phyloP scores from a whole-genome alignment of 2,797 vertebrate species.

The Coracias cyanogaster region DNA sequence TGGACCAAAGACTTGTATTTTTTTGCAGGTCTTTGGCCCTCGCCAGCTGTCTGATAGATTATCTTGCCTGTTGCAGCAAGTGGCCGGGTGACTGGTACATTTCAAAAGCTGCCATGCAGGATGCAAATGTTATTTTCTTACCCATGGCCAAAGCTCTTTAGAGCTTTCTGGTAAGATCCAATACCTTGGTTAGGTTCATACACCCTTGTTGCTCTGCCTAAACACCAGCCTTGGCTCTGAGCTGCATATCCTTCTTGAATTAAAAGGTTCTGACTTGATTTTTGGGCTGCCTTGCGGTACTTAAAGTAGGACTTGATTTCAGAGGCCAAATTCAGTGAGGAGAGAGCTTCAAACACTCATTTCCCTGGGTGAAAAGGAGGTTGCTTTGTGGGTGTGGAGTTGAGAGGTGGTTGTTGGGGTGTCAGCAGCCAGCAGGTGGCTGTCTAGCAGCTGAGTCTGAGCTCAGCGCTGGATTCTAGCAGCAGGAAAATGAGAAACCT shows the following conservation, averaged over 20 bases:
- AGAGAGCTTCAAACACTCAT: fast-evolving
- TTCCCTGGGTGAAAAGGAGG: not conserved
- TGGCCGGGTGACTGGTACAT: not conserved
- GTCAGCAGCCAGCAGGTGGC: constrained; percentile 54
- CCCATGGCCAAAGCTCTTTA: not conserved
- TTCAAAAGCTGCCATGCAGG: constrained; percentile 4
- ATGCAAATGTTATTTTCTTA: not conserved
- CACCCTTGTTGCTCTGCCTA: fast-evolving
- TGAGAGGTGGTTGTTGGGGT: not conserved
- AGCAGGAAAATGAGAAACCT: not conserved
- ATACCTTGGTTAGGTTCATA: not conserved
- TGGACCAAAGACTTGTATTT: constrained; percentile 30
- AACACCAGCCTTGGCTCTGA: not conserved
- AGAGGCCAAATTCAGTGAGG: not conserved
- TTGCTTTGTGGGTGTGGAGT: not conserved
- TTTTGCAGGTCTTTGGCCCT: constrained; percentile 57
- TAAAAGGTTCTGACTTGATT: not conserved
- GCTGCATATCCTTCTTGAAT: not conserved
- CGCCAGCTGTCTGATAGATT: not conserved
- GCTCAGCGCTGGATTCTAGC: not conserved
- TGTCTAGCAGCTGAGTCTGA: not conserved
- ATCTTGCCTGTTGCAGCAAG: not conserved
- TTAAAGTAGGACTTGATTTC: not conserved
- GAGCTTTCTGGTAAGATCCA: constrained; percentile 20
- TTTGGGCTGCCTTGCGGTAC: not conserved